A percentile compares a stretch with the other conserved stretches of the same genome.
phyloP scores from a whole-genome alignment of 2,113 vertebrate genomes.

The Eudyptes chrysolophus region DNA sequence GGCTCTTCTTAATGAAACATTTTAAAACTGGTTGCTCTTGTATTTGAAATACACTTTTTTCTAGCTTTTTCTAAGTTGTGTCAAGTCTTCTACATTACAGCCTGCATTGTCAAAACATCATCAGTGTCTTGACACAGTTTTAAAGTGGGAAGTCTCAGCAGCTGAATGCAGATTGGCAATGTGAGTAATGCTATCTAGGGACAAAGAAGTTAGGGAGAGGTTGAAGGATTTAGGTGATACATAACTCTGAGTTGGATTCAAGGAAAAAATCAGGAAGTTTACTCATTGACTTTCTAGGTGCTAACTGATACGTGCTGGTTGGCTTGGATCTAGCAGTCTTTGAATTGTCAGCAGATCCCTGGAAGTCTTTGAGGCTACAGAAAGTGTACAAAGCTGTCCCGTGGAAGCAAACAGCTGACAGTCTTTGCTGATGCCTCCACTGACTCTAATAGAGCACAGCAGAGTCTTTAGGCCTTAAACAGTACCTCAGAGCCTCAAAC shows the following conservation, averaged over 20 bases:
- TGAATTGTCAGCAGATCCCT: not conserved
- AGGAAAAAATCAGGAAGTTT: not conserved
- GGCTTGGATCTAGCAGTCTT: not conserved
- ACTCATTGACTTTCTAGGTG: not conserved
- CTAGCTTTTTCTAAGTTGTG: not conserved
- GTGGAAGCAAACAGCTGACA: not conserved
- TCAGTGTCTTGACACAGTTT: constrained; percentile 51
- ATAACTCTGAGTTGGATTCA: not conserved
- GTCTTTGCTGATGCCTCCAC: not conserved
- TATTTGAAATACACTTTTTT: not conserved
- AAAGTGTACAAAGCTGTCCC: not conserved
- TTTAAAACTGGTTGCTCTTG: not conserved
- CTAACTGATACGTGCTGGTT: not conserved
- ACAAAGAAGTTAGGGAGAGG: not conserved
- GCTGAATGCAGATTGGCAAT: not conserved
- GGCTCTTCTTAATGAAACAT: not conserved
- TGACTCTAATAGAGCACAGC: not conserved
- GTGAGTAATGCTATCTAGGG: not conserved
- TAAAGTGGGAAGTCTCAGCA: constrained; percentile 19
- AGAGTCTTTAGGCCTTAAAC: not conserved
- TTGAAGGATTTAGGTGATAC: not conserved
- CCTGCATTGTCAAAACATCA: constrained; percentile 44
- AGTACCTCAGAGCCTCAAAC: not conserved
- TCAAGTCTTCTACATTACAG: constrained; percentile 16
- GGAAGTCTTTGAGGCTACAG: not conserved